Evolutionary conservation across 2,797 vertebrate genomes (phyloP).

Genomic region (Otus scops): DNA sequence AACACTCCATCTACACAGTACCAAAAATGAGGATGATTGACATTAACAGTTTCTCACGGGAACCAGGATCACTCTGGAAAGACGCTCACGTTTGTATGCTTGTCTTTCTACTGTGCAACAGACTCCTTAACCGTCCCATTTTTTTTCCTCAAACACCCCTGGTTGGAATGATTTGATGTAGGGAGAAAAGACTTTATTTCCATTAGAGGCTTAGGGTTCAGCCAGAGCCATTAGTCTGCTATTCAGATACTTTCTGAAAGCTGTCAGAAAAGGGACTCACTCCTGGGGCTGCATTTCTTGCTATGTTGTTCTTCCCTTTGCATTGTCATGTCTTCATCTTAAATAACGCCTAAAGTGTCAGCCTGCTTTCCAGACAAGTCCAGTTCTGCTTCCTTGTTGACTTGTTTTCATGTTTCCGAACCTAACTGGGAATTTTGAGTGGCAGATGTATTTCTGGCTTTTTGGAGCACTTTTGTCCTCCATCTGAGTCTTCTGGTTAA

Average conservation of each 20-base stretch:
- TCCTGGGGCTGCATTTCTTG: background rate
- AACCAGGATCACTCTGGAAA: background rate
- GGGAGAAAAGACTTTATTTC: background rate
- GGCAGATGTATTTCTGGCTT: background rate
- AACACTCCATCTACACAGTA: background rate
- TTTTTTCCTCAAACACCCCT: fast-evolving
- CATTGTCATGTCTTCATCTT: background rate
- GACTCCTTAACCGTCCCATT: fast-evolving
- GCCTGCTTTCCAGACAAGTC: background rate
- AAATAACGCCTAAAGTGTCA: background rate
- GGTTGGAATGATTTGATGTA: background rate
- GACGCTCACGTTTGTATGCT: background rate
- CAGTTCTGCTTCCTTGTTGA: background rate
- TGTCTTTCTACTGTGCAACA: fast-evolving
- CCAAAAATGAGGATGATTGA: background rate
- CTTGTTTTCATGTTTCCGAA: background rate
- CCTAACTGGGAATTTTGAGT: background rate
- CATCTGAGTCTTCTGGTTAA: background rate
- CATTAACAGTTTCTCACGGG: background rate
- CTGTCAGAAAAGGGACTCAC: background rate
- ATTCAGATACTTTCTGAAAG: background rate
- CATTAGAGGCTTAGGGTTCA: background rate
- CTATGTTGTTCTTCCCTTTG: background rate
- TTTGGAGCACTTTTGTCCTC: background rate
- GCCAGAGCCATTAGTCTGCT: background rate